Evolutionary conservation across 2,888 invertebrate species (phyloP).

Genomic region (Brachypterus glaber): DNA sequence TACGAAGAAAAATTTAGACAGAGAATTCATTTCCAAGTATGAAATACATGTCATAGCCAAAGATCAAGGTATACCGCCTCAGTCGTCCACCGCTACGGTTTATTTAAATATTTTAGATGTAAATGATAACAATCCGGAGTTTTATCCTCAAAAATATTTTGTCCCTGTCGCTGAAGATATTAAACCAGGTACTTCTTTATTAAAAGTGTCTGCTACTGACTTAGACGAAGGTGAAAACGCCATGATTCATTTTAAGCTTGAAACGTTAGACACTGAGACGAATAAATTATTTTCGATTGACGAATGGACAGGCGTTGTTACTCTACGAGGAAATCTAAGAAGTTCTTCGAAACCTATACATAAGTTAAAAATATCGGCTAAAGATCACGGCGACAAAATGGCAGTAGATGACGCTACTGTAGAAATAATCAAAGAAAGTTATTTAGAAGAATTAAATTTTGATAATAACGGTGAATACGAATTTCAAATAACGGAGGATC

Average conservation of each 20-base stretch:
- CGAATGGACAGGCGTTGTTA: slow-evolving; percentile 65
- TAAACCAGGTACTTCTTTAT: slow-evolving; percentile 52
- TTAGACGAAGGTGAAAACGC: slow-evolving; percentile 85
- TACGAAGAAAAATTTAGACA: slow-evolving; percentile 66
- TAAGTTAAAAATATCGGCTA: slow-evolving; percentile 66
- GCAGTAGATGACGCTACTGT: slow-evolving; percentile 68
- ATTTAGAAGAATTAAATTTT: slow-evolving; percentile 65
- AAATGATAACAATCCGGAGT: slow-evolving; percentile 86
- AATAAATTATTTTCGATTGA: slow-evolving; percentile 75
- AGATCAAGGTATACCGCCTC: slow-evolving; percentile 85
- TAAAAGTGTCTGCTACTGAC: slow-evolving; percentile 74
- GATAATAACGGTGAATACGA: slow-evolving; percentile 67
- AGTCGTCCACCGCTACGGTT: slow-evolving; percentile 84
- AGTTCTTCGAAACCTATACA: slow-evolving; percentile 58
- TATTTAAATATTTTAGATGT: slow-evolving; percentile 71
- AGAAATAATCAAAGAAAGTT: slow-evolving; percentile 66
- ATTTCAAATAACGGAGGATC: slow-evolving; percentile 77
- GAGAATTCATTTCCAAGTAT: slow-evolving; percentile 70
- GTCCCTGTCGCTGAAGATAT: slow-evolving; percentile 63
- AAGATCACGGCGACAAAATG: slow-evolving; percentile 68
- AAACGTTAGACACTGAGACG: slow-evolving; percentile 68
- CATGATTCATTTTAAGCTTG: slow-evolving; percentile 65
- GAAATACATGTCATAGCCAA: slow-evolving; percentile 77
- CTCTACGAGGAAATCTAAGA: slow-evolving; percentile 55
- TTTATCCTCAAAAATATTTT: slow-evolving; percentile 84